phyloP scores from a whole-genome alignment of 2,113 vertebrate genomes.

The Anolis sagrei region DNA sequence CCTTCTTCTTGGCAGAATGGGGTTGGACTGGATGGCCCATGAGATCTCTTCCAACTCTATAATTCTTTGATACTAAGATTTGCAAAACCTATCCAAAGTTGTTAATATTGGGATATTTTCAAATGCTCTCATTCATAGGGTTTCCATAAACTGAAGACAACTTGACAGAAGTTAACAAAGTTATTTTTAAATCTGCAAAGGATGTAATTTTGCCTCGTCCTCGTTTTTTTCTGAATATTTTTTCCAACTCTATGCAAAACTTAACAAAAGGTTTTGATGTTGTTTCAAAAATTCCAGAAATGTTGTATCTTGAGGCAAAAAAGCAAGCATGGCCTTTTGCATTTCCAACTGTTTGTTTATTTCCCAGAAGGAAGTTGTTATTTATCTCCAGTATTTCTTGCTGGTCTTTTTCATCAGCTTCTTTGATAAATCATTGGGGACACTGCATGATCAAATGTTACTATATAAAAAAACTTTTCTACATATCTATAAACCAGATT shows the following conservation, averaged over 20 bases:
- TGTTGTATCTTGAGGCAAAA: neutral
- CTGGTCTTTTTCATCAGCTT: conserved; percentile 75
- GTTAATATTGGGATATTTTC: neutral
- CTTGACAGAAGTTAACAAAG: no score
- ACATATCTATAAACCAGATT: conserved; percentile 71
- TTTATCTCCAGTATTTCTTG: conserved; percentile 68
- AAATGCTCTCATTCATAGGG: neutral
- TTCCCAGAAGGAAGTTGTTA: conserved; percentile 55
- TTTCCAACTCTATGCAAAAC: no score
- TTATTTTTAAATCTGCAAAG: neutral
- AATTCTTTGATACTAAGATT: no score
- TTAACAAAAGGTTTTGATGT: no score
- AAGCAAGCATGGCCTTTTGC: conserved; percentile 45
- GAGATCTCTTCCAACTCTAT: no score
- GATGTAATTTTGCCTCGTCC: neutral
- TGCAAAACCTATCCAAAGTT: neutral
- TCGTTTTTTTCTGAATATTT: no score
- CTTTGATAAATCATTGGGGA: conserved; percentile 78
- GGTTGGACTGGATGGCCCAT: no score
- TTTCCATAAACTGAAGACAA: no score
- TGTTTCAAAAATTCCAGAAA: neutral
- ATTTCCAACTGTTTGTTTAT: conserved; percentile 61
- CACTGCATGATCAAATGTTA: conserved; percentile 59
- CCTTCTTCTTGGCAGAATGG: no score
- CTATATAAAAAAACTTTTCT: conserved; percentile 70